phyloP scores from a whole-genome alignment of 1,140 invertebrate genomes.

The Aphis craccivora region DNA sequence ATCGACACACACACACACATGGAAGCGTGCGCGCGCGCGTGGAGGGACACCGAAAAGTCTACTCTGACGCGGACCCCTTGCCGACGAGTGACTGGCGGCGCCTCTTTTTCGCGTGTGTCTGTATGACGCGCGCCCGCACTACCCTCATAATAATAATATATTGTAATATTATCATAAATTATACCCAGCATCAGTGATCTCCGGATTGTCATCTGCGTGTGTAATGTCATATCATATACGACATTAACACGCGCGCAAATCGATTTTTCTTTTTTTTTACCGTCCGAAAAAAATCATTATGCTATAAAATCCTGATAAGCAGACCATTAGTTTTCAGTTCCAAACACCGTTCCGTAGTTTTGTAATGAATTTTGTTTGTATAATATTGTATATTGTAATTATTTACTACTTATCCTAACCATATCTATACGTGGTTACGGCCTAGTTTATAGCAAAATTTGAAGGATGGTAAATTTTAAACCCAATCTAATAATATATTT shows the following conservation, averaged over 20 bases:
- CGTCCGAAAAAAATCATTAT: too few relatives aligned
- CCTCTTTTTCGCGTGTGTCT: background rate
- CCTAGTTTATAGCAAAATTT: too few relatives aligned
- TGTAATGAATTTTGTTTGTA: background rate
- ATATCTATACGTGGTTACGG: background rate
- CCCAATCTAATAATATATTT: too few relatives aligned
- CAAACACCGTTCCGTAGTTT: background rate
- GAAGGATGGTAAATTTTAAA: too few relatives aligned
- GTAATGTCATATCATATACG: background rate
- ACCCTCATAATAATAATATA: background rate
- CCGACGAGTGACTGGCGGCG: background rate
- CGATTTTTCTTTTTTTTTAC: too few relatives aligned
- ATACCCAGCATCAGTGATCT: background rate
- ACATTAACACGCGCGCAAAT: background rate
- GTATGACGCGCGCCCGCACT: background rate
- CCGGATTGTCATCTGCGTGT: too few relatives aligned
- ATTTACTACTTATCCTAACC: background rate
- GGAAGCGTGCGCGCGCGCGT: background rate
- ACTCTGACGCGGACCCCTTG: background rate
- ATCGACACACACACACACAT: background rate
- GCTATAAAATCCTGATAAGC: too few relatives aligned
- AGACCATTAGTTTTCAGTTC: too few relatives aligned
- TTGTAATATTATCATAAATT: background rate
- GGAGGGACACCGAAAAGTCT: slow-evolving; percentile 18
- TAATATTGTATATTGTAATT: background rate